phyloP scores from a whole-genome alignment of 2,888 invertebrate species.

The Drosophila diplacantha region DNA sequence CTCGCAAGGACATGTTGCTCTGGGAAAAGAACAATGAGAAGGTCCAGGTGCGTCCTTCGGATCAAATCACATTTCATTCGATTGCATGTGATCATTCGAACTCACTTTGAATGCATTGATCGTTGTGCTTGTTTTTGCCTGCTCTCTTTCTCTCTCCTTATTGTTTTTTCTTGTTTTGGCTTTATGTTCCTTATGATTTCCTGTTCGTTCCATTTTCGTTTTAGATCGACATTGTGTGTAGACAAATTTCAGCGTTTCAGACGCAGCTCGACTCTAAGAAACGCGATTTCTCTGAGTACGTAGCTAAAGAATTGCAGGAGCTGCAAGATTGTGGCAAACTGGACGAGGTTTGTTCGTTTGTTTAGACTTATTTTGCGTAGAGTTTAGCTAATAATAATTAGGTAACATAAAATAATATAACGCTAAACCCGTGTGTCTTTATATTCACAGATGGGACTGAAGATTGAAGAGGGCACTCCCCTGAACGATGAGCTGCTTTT shows the following conservation, averaged over 20 bases:
- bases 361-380: constrained; percentile 29
- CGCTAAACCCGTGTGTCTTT: background rate
- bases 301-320: constrained; percentile 79
- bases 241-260: constrained; percentile 81
- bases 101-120: constrained; percentile 6
- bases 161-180: constrained; percentile 47
- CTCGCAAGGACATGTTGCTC: constrained; percentile 77
- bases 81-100: constrained; percentile 24
- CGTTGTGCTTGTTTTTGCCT: constrained; percentile 45
- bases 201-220: constrained; percentile 73
- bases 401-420: no score
- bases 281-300: constrained; percentile 79
- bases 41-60: constrained; percentile 72
- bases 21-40: constrained; percentile 78
- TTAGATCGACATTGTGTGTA: constrained; percentile 84
- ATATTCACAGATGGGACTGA: constrained; percentile 79
- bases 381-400: background rate
- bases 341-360: constrained; percentile 78
- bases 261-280: constrained; percentile 80
- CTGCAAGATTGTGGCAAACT: constrained; percentile 79
- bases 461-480: constrained; percentile 79
- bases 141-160: constrained; percentile 24
- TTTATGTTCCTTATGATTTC: constrained; percentile 57
- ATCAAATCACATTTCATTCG: background rate
- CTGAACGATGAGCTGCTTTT: constrained; percentile 82